Percentiles rank a stretch among this genome's conserved stretches.
Conservation (phyloP, 2,888 invertebrate genomes). For the Amphimallon solstitiale region DNA sequence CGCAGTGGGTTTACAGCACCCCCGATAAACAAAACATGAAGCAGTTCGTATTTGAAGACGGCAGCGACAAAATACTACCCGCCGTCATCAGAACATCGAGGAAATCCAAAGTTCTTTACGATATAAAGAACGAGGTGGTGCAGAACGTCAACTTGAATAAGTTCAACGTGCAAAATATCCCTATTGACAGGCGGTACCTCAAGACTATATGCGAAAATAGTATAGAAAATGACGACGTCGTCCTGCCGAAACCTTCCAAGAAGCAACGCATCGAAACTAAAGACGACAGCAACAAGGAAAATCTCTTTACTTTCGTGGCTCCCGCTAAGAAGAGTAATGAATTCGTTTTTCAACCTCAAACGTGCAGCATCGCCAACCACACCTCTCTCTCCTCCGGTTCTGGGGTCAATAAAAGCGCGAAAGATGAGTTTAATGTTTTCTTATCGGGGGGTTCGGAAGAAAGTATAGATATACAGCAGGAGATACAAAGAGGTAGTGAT, state of each 20-base stretch:
- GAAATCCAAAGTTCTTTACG: constrained; percentile 40
- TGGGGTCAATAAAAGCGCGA: too few species aligned
- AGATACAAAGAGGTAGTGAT: constrained; percentile 11
- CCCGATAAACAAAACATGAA: constrained; percentile 44
- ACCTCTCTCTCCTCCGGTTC: background rate
- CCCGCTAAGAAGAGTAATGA: background rate
- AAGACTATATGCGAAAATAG: constrained; percentile 35
- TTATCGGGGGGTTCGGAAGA: constrained; percentile 29
- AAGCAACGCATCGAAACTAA: constrained; percentile 14
- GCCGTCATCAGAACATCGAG: constrained; percentile 39
- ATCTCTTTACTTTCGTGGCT: constrained; percentile 25
- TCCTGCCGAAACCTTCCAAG: constrained; percentile 8
- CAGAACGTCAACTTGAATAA: constrained; percentile 31
- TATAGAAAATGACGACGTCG: constrained; percentile 9
- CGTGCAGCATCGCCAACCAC: background rate
- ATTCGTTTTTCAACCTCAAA: constrained; percentile 15
- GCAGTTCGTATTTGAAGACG: constrained; percentile 39
- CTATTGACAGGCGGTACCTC: constrained; percentile 35
- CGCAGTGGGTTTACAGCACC: constrained; percentile 43
- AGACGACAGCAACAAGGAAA: constrained; percentile 29
- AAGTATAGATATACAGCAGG: constrained; percentile 33
- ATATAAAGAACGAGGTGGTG: constrained; percentile 36
- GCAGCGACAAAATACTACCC: constrained; percentile 34
- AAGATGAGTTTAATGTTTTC: constrained; percentile 29
- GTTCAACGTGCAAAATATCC: constrained; percentile 33